Base-by-base conservation (phyloP, 2,113 vertebrate genomes). In the Cisticola juncidis region DNA sequence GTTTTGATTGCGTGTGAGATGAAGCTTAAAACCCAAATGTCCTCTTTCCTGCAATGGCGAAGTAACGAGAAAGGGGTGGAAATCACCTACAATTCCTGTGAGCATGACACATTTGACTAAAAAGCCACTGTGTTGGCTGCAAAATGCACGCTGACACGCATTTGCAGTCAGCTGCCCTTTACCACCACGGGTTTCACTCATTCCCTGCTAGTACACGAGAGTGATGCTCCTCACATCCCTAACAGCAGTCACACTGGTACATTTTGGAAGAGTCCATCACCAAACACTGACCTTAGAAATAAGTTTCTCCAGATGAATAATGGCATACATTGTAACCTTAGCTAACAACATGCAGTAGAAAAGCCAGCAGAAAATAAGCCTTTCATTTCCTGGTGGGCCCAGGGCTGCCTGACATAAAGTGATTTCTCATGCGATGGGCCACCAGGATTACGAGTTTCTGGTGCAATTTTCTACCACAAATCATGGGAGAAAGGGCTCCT, bases 81-180 rank as follows among this genome's bases (percentile, higher is more conserved):
- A 97, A 96, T 17, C 72, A 92, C 96, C 95, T 86, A 83, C n/a
- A 44, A 7, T 83, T 90, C 90, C 82, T 2, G 0, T 48, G 1
- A 91, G 18, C 68, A 31, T 48, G 38, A 78, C 22, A 74, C n/a
- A 81, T 83, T 31, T 56, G 58, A 82, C 58, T 50, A 47, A 85
- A 85, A 94, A 77, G 38, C 78, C 87, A 56, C 78, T 66, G 40
- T 7, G 36, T 3, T 80, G 36, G 15, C 18, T 71, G 50, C 73
- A 80, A 87, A 92, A 70, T 9, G 8, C 35, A 73, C 6, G 0
- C 38, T 62, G 48, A 81, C 40, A 78, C 45, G 25, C 17, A 69
- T 22, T 62, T 53, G 36, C 57, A 31, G 50, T 7, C 73, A 64
- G 69, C 54, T 26, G 38, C 70, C 50, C 76, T 71, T 94, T 88